Evolutionary conservation across 2,797 vertebrate species (phyloP).

Genomic region (Squalus acanthias): DNA sequence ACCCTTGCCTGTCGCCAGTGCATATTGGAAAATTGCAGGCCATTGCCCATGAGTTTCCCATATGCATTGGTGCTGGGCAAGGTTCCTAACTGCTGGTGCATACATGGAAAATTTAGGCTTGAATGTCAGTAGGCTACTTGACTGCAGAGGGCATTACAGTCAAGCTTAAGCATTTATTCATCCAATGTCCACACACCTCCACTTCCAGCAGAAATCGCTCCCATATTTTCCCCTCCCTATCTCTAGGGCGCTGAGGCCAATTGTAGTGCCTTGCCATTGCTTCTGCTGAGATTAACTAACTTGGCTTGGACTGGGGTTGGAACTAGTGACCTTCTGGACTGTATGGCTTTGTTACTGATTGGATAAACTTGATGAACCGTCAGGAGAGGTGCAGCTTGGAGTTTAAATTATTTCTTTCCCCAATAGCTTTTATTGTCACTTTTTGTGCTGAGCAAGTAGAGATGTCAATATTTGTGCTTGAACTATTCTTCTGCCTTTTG

Average conservation of each 20-base stretch:
- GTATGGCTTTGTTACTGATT: not conserved
- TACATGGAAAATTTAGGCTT: not conserved
- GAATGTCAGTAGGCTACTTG: not conserved
- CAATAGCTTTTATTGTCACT: not conserved
- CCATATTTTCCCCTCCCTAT: not conserved
- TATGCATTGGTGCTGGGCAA: no score
- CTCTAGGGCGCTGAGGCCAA: not conserved
- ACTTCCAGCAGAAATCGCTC: not conserved
- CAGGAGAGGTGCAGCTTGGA: not conserved
- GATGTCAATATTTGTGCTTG: not conserved
- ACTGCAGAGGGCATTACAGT: not conserved
- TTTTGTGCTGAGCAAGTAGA: not conserved
- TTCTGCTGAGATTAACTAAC: not conserved
- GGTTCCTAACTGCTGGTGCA: no score
- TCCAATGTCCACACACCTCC: no score
- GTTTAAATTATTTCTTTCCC: not conserved
- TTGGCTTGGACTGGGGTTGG: not conserved
- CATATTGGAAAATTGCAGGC: no score
- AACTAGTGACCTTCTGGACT: not conserved
- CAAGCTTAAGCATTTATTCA: not conserved
- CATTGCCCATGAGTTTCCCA: no score
- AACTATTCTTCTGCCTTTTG: not conserved
- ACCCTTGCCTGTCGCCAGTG: no score
- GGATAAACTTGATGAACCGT: not conserved
- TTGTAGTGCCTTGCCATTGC: not conserved